Base-by-base conservation (phyloP, 1,140 invertebrate species). In the Copidosoma floridanum region DNA sequence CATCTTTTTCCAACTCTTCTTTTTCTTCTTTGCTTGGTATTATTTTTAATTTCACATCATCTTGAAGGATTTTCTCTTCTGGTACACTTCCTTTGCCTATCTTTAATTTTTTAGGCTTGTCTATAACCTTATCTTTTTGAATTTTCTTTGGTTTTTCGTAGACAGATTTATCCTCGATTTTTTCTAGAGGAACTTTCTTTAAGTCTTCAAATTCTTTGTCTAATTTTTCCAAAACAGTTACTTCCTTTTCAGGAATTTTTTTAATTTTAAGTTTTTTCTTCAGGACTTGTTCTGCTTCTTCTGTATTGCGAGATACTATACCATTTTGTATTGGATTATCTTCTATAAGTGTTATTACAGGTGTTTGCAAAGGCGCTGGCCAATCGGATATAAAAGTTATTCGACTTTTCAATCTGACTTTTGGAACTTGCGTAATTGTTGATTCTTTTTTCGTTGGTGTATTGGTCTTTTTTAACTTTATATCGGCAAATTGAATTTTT, bases 301-400 rank as follows among this genome's bases (percentile, higher is more conserved):
- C 82, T 0, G 86, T 77, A 75, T 88, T 90, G 75, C 88, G 80
- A 1, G 87, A 89, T 18, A 90, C 64, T 59, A 86, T 82, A 24
- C 88, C 88, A 68, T 82, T 79, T 74, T 89, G 81, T 16, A 81
- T 79, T 60, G 78, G 76, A 67, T 84, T 81, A 66, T 84, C 81
- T 67, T 83, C 80, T 1, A 86, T 57, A 47, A 71, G 68, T 14
- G 77, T 81, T 16, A 86, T 76, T 16, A 73, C 55, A 2, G 83
- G 82, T 58, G 77, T 78, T 32, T 81, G 69, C 61, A 84, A 69
- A 63, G 76, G 64, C 57, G 86, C 80, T 20, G 86, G 86, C 80
- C 85, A 88, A 57, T 86, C 83, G 37, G 73, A 77, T 11, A 87
- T 70, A 57, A 81, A 81, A 47, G 71, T 82, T 14, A 89, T 84